Evolutionary conservation across 2,113 vertebrate genomes (phyloP).

Genomic region (Aspidoscelis tigris): DNA sequence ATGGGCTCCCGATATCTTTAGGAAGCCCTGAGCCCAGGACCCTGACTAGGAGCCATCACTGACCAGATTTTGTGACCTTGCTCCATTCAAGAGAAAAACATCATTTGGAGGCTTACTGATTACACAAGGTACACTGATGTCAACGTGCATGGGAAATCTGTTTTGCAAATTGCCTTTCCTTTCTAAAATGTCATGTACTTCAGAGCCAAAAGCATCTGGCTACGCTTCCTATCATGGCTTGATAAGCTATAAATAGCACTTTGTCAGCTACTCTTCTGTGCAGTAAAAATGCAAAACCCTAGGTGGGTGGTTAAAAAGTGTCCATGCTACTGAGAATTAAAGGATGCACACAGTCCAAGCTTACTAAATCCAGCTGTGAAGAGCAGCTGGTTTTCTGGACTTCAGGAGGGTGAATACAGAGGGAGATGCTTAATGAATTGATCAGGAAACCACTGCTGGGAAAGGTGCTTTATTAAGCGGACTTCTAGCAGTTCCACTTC

Average conservation of each 20-base stretch:
- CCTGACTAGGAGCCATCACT: too few species aligned
- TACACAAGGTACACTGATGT: background rate
- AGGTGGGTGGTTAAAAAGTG: constrained; percentile 57
- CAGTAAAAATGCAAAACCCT: constrained; percentile 16
- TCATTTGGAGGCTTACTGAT: too few species aligned
- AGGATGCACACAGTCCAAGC: constrained; percentile 6
- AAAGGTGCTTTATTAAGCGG: constrained; percentile 42
- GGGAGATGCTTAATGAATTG: background rate
- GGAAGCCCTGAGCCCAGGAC: too few species aligned
- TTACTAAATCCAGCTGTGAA: constrained; percentile 34
- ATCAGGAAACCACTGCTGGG: background rate
- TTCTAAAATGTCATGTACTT: constrained; percentile 12
- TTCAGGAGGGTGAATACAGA: background rate
- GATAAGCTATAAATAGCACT: background rate
- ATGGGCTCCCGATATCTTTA: too few species aligned
- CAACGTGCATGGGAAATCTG: background rate
- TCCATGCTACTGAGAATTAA: constrained; percentile 14
- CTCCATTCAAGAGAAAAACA: background rate
- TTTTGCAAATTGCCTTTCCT: background rate
- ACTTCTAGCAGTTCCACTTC: constrained; percentile 47
- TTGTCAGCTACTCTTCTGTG: constrained; percentile 12
- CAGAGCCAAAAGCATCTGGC: background rate
- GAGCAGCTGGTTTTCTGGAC: constrained; percentile 25
- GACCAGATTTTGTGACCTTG: background rate
- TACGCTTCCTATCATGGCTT: constrained; percentile 9